A percentile compares a stretch with the other conserved stretches of the same genome.
phyloP scores from a whole-genome alignment of 2,797 vertebrate genomes.

The Crax fasciolata region DNA sequence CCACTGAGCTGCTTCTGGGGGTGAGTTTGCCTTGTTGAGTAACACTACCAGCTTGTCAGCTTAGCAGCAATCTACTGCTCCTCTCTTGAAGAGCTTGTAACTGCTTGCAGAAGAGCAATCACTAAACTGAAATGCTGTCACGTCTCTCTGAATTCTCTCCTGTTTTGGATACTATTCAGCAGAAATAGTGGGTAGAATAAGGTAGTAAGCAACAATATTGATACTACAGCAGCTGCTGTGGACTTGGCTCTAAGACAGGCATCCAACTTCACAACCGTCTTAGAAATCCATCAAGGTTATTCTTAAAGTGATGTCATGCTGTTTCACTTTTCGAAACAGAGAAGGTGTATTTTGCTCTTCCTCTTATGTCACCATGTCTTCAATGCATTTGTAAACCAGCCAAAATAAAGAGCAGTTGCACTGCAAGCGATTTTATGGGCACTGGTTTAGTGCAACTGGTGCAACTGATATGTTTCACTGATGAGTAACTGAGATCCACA shows the following conservation, averaged over 20 bases:
- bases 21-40: not conserved
- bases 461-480: not conserved
- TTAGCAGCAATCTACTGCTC: not conserved
- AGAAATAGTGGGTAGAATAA: not conserved
- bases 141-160: not conserved
- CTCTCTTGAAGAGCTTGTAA: not conserved
- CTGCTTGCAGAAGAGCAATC: not conserved
- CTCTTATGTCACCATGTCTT: not conserved
- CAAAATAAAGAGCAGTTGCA: not conserved
- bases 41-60: not conserved
- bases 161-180: not conserved
- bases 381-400: not conserved
- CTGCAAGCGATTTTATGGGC: not conserved
- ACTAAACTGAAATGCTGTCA: not conserved
- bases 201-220: not conserved
- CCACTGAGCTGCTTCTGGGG: not conserved
- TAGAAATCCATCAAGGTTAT: not conserved
- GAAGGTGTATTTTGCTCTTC: not conserved
- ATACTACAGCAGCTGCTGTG: not conserved
- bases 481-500: not conserved
- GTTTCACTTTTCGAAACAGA: not conserved
- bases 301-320: not conserved
- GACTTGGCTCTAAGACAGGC: not conserved
- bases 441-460: not conserved
- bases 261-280: not conserved